Percentiles rank a stretch among this genome's conserved stretches.
These are phyloP conservation scores for Tympanuchus pallidicinctus DNA, from an alignment of 2,113 vertebrate species.

Conservation along the genomic window DNA sequence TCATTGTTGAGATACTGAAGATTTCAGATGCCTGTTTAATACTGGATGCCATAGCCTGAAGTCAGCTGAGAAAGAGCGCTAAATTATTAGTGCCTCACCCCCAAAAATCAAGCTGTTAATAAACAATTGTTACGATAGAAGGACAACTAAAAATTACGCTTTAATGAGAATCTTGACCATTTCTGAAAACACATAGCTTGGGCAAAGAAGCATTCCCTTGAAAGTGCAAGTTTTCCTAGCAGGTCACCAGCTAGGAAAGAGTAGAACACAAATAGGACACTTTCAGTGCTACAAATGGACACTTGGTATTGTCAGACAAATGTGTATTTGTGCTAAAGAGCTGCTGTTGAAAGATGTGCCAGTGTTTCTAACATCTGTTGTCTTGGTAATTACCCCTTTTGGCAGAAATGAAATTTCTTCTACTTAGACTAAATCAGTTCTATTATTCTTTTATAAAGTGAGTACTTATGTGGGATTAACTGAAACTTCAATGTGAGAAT, in stretches of 20 bases:
- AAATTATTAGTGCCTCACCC: not conserved
- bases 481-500: conserved; percentile 2
- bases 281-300: not conserved
- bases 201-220: not conserved
- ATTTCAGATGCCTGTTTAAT: not conserved
- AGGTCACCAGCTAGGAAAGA: not conserved
- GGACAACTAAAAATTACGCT: not conserved
- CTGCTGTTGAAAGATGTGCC: conserved; percentile 30
- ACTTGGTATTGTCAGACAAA: conserved; percentile 55
- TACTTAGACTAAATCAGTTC: not conserved
- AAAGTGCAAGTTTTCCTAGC: not conserved
- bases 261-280: not conserved
- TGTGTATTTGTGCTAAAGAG: conserved; percentile 10
- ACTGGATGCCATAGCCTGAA: not conserved
- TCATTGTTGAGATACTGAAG: not conserved
- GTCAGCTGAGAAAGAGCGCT: not conserved
- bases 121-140: not conserved
- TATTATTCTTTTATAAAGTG: conserved; percentile 32
- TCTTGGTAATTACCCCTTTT: not conserved
- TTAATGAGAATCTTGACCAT: not conserved
- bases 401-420: conserved; percentile 10
- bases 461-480: not conserved
- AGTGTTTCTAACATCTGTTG: conserved; percentile 24
- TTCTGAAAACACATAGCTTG: not conserved
- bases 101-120: not conserved